Evolutionary conservation across 2,797 vertebrate species (phyloP).

Genomic region (Lagocephalus sceleratus): DNA sequence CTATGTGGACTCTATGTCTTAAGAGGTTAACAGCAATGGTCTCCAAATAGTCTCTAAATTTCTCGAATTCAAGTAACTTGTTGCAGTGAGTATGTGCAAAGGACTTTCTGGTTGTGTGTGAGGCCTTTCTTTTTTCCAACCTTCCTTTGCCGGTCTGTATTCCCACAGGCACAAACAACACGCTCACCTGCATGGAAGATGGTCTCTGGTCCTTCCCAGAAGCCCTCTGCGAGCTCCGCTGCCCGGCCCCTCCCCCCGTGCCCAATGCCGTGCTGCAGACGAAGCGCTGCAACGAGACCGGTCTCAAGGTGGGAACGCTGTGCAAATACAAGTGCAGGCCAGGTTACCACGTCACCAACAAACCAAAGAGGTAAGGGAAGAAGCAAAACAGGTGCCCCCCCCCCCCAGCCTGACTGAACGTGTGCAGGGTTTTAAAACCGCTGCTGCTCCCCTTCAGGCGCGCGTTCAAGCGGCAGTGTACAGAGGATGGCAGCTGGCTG

Average conservation of each 20-base stretch:
- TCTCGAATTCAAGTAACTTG: too few species aligned
- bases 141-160: not conserved
- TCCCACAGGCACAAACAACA: conserved; percentile 87
- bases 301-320: conserved; percentile 92
- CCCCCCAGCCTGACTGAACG: not conserved
- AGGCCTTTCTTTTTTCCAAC: not conserved
- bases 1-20: too few species aligned
- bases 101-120: too few species aligned
- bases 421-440: not conserved
- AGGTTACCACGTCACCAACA: conserved; percentile 91
- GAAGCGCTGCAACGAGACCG: conserved; percentile 84
- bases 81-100: too few species aligned
- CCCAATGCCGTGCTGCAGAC: conserved; percentile 91
- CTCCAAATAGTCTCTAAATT: too few species aligned
- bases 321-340: conserved; percentile 98
- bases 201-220: conserved; percentile 98
- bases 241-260: conserved; percentile 84
- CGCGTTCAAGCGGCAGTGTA: conserved; percentile 94
- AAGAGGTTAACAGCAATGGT: too few species aligned
- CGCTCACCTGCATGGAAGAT: conserved; percentile 91
- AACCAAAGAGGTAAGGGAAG: conserved; percentile 72
- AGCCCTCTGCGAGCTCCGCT: conserved; percentile 93
- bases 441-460: conserved; percentile 69
- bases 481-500: conserved; percentile 92
- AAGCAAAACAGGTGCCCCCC: not conserved